Percentiles rank a stretch among this genome's conserved stretches.
Evolutionary conservation across 2,113 vertebrate species (phyloP).

Genomic region (Oceanodroma tethys): DNA sequence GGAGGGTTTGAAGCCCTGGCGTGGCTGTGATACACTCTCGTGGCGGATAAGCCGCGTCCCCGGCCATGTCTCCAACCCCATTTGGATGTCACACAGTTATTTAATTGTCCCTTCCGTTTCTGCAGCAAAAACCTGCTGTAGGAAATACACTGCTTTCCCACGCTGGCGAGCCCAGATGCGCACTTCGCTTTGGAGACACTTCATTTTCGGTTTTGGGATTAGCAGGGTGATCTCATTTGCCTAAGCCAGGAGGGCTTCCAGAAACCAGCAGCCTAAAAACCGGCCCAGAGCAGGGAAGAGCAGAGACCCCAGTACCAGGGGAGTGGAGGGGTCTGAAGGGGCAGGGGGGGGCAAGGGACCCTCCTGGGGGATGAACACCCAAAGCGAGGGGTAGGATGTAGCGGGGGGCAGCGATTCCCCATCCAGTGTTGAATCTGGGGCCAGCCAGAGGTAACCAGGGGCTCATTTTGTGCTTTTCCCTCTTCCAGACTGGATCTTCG

Average conservation of each 20-base stretch:
- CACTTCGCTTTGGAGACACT: not conserved
- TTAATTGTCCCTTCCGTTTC: not conserved
- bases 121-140: not conserved
- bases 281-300: not conserved
- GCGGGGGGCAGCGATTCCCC: not conserved
- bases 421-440: not conserved
- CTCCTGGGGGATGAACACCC: not conserved
- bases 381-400: rapidly evolving
- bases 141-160: not conserved
- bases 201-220: constrained; percentile 17
- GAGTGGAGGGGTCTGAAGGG: not conserved
- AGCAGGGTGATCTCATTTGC: not conserved
- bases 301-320: not conserved
- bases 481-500: constrained; percentile 80
- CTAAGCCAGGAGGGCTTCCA: not conserved
- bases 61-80: not conserved
- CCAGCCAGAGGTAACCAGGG: not conserved
- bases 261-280: not conserved
- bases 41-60: not conserved
- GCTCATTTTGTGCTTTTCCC: not conserved
- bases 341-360: not conserved
- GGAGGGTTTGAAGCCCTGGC: not conserved
- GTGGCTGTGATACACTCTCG: rapidly evolving
- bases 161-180: not conserved
- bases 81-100: not conserved